A percentile compares a stretch with the other conserved stretches of the same genome.
phyloP scores from a whole-genome alignment of 2,888 invertebrate species.

The Polymixis flavicincta region DNA sequence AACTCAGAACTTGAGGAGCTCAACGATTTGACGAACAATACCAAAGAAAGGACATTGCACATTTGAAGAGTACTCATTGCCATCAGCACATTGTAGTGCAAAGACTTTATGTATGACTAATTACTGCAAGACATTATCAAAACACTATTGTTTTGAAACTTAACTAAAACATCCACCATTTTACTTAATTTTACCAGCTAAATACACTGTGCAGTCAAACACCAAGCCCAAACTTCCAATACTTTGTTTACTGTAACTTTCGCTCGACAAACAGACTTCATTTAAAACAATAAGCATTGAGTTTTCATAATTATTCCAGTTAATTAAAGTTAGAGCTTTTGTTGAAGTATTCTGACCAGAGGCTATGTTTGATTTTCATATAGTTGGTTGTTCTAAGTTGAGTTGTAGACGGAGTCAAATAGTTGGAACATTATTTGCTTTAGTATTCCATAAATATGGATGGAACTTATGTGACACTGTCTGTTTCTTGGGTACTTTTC shows the following conservation, averaged over 20 bases:
- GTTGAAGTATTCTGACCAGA: constrained; percentile 13
- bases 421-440: constrained; percentile 18
- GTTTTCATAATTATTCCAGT: constrained; percentile 37
- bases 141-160: constrained; percentile 14
- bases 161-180: background rate
- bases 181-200: constrained; percentile 5
- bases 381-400: constrained; percentile 8
- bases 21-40: no score
- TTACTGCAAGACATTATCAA: constrained; percentile 11
- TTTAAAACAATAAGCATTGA: constrained; percentile 44
- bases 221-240: background rate
- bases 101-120: constrained; percentile 3
- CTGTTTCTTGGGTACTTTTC: background rate
- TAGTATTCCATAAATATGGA: background rate
- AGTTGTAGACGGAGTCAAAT: constrained; percentile 4
- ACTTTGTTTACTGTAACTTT: constrained; percentile 30
- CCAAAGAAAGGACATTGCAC: no score
- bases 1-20: no score
- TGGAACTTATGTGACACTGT: background rate
- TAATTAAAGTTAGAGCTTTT: constrained; percentile 42
- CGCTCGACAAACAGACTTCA: constrained; percentile 28
- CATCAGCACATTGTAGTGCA: background rate
- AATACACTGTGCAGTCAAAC: constrained; percentile 18
- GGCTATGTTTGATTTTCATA: constrained; percentile 1
- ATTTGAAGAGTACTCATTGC: no score